Evolutionary conservation across 2,888 invertebrate species (phyloP), one percentile per base, ranked within the genome.

Genomic region (Eulithis testata): DNA sequence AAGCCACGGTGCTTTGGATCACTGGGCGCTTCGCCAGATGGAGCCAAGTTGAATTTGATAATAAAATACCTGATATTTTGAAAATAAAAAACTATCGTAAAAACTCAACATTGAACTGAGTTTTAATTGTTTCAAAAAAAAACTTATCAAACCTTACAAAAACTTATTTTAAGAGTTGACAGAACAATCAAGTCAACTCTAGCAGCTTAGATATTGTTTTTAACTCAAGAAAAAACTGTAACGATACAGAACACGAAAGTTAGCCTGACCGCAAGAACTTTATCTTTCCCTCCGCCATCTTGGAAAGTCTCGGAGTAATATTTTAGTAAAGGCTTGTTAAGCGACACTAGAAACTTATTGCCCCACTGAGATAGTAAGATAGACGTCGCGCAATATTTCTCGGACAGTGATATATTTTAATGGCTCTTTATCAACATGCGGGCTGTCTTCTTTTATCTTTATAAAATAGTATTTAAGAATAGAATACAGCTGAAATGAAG

Each of bases 281-380:
- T 57, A 61, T 57, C 40, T 53, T 61, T 49, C 7, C 43, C 21
- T 40, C 54, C 31, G 63, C 65, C 65, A 58, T 62, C 66, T 59
- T 51, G 59, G 49, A 55, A 62, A 62, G 45, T 66, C 66, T 62
- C 51, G 44, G 9, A 66, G 62, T 66, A 66, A 66, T 66, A 66
- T 66, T 66, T 66, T 63, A 66, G 62, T 66, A 62, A 66, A 66
- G 66, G 58, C 66, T 66, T 62, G 66, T 66, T 66, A 66, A 58
- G 66, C 54, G 66, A 66, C 66, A 66, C 59, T 45, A 66, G 66
- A 66, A 66, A 62, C 66, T 66, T 63, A 66, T 66, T 62, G 66
- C 59, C 45, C 59, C 57, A 51, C 62, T 66, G 59, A 66, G 66
- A 66, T 63, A 62, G 59, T 50, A 44, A 66, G 66, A 66, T 59